phyloP scores from a whole-genome alignment of 2,888 invertebrate genomes.

The Apodemia duryi region DNA sequence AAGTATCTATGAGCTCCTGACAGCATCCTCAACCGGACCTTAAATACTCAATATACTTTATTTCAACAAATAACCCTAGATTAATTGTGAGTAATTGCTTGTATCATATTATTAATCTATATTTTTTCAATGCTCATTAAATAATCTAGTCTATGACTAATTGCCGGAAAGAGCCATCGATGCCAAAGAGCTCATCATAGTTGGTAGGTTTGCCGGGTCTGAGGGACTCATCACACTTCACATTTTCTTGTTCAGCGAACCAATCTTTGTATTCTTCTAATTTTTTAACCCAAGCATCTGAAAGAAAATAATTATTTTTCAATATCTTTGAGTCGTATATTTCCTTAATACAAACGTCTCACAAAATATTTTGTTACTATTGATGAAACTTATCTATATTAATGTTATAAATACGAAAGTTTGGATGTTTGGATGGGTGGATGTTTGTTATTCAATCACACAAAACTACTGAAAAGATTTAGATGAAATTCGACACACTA shows the following conservation, averaged over 20 bases:
- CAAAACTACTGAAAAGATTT: too few relatives aligned
- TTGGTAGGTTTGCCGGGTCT: slow-evolving; percentile 92
- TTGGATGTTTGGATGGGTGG: too few relatives aligned
- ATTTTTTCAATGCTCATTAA: neutral
- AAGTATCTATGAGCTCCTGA: too few relatives aligned
- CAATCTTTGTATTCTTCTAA: slow-evolving; percentile 87
- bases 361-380: too few relatives aligned
- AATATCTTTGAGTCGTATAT: too few relatives aligned
- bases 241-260: slow-evolving; percentile 88
- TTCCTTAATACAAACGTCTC: too few relatives aligned
- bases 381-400: too few relatives aligned
- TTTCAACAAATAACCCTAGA: neutral
- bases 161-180: slow-evolving; percentile 93
- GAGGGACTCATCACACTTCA: slow-evolving; percentile 88
- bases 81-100: neutral
- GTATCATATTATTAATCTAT: neutral
- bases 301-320: slow-evolving; percentile 29
- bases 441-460: too few relatives aligned
- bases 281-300: slow-evolving; percentile 89
- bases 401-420: too few relatives aligned
- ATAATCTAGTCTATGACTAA: slow-evolving; percentile 84
- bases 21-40: too few relatives aligned
- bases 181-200: slow-evolving; percentile 91
- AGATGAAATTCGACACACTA: too few relatives aligned
- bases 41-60: neutral